phyloP scores from a whole-genome alignment of 2,113 vertebrate genomes.

The Paradoxurus hermaphroditus region DNA sequence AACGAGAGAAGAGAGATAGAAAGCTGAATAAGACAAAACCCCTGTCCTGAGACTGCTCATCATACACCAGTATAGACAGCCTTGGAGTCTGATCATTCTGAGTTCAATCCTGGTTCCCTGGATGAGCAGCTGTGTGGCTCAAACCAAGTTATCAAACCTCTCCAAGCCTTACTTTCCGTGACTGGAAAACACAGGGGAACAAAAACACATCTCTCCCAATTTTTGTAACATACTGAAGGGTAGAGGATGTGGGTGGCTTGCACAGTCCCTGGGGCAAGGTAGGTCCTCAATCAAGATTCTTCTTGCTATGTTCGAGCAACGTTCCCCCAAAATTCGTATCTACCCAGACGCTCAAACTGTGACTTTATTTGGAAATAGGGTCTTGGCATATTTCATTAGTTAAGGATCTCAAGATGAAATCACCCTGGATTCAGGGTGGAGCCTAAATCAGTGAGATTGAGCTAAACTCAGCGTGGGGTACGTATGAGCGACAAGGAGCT shows the following conservation, averaged over 20 bases:
- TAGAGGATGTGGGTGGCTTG: background rate
- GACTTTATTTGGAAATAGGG: background rate
- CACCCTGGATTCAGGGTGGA: background rate
- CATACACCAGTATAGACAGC: too few species aligned
- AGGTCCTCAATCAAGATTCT: background rate
- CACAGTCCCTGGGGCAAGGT: background rate
- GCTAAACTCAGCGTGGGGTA: fast-evolving
- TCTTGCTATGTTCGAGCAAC: background rate
- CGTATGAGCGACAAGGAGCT: background rate
- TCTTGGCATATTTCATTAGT: background rate
- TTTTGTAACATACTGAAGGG: background rate
- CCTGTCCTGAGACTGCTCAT: background rate
- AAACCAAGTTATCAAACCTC: background rate
- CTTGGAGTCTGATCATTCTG: background rate
- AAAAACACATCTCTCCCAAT: background rate
- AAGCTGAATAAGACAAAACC: background rate
- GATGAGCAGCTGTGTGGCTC: background rate
- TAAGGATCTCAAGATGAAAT: background rate
- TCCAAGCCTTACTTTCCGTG: background rate
- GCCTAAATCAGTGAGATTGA: background rate
- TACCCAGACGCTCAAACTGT: background rate
- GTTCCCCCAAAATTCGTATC: background rate
- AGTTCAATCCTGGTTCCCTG: background rate
- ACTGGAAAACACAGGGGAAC: background rate
- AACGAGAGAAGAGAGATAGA: background rate